Evolutionary conservation across 1,140 invertebrate species (phyloP).

Genomic region (Bombus waltoni): DNA sequence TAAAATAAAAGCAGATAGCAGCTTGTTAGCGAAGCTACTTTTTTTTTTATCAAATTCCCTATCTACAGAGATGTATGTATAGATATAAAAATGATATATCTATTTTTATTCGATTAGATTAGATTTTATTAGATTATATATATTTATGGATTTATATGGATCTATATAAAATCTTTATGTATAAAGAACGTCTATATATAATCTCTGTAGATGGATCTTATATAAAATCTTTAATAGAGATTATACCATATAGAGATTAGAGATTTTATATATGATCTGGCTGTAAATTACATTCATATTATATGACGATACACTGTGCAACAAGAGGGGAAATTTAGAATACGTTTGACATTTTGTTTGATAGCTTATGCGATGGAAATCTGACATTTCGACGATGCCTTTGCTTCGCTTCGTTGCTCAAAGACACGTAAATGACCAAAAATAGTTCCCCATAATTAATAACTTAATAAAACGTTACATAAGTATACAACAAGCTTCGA

Average conservation of each 20-base stretch:
- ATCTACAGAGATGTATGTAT: too few relatives aligned
- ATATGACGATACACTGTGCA: not conserved
- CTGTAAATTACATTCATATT: not conserved
- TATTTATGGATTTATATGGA: too few relatives aligned
- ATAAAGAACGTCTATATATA: too few relatives aligned
- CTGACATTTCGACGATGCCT: conserved; percentile 23
- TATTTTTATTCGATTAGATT: too few relatives aligned
- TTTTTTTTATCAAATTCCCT: too few relatives aligned
- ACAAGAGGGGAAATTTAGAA: conserved; percentile 4
- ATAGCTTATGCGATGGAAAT: conserved; percentile 7
- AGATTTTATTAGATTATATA: too few relatives aligned
- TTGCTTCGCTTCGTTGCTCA: not conserved
- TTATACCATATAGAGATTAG: not conserved
- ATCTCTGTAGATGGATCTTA: too few relatives aligned
- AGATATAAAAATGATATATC: too few relatives aligned
- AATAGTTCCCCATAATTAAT: not conserved
- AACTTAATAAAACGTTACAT: not conserved
- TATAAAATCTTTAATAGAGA: not conserved
- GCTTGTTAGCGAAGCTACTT: too few relatives aligned
- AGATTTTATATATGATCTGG: not conserved
- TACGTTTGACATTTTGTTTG: conserved; percentile 38
- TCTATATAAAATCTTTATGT: too few relatives aligned
- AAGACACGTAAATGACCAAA: not conserved
- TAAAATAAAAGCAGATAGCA: too few relatives aligned
- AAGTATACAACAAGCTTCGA: not conserved